phyloP scores from a whole-genome alignment of 2,888 invertebrate species.

The Drosophila aldrichi region DNA sequence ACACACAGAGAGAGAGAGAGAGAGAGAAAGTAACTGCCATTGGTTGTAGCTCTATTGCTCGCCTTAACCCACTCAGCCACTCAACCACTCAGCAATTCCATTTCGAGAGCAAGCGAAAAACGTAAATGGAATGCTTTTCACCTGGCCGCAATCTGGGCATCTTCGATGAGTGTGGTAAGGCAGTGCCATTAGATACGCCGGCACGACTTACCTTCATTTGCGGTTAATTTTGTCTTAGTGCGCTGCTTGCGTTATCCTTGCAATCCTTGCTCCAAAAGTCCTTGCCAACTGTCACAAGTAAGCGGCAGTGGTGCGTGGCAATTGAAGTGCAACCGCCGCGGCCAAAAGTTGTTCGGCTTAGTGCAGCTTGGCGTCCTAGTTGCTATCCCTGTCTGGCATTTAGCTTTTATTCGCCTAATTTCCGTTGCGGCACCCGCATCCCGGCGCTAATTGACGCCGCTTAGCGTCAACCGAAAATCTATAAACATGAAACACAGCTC shows the following conservation, averaged over 20 bases:
- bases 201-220: conserved; percentile 60
- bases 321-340: conserved; percentile 45
- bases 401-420: conserved; percentile 66
- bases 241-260: conserved; percentile 32
- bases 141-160: conserved; percentile 54
- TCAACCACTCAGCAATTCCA: conserved; percentile 15
- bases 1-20: background rate
- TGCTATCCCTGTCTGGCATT: conserved; percentile 24
- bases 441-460: conserved; percentile 67
- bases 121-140: conserved; percentile 50
- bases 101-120: conserved; percentile 9
- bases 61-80: background rate
- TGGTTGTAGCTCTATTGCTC: no score
- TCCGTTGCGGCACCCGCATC: conserved; percentile 59
- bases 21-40: no score
- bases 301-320: conserved; percentile 45
- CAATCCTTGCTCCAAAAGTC: conserved; percentile 18
- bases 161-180: conserved; percentile 49
- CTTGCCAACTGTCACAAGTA: conserved; percentile 44
- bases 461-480: conserved; percentile 67
- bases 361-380: conserved; percentile 35
- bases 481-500: conserved; percentile 58
- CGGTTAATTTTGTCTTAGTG: conserved; percentile 56
- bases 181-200: conserved; percentile 19
- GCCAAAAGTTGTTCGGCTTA: conserved; percentile 48